Base-by-base conservation (phyloP, 2,888 invertebrate species). In the Thymelicus acteon region DNA sequence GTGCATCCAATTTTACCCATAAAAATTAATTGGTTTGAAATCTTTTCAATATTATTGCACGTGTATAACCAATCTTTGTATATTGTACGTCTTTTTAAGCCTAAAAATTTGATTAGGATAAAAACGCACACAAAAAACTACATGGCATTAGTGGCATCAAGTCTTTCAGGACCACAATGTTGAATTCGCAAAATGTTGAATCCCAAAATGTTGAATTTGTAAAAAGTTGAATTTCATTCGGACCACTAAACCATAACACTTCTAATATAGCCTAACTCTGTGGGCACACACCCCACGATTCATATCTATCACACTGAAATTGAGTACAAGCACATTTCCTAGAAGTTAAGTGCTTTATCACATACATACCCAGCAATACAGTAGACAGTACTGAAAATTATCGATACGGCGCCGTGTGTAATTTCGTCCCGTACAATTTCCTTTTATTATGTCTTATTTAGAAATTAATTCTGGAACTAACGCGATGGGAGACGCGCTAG, bases 361-460 rank as follows among this genome's bases (percentile, higher is more conserved):
- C 44, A 47, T 13, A 61, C 44, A 8, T 44, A 40, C 49, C 49
- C n/a, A 37, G 48, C 31, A 15, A 15, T 31, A 40, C 65, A 60
- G 19, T 19, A 58, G 10, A 40, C 65, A 60, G 19, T 19, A 58
- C 15, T 37, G 54, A 73, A 72, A 72, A 69, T 61, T 44, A 10
- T 7, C 7, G 10, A 72, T 31, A 57, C 54, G 5, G 19, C 8
- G 13, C 12, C 47, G 62, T 57, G 13, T 39, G 48, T 24, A 37
- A 13, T 69, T 63, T 57, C 7, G 47, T 15, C 39, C 57, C 57
- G 48, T 60, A 66, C 63, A 54, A 72, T 74, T 60, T 72, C 60
- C 71, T n/a, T 39, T 39, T 47, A 63, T 81, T 78, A 85, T 82
- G 82, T 83, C 85, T 85, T 83, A 85, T 80, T 84, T 77, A 80